Percentiles rank a stretch among this genome's conserved stretches.
Conservation (phyloP, 2,888 invertebrate species). For the Agrochola macilenta region DNA sequence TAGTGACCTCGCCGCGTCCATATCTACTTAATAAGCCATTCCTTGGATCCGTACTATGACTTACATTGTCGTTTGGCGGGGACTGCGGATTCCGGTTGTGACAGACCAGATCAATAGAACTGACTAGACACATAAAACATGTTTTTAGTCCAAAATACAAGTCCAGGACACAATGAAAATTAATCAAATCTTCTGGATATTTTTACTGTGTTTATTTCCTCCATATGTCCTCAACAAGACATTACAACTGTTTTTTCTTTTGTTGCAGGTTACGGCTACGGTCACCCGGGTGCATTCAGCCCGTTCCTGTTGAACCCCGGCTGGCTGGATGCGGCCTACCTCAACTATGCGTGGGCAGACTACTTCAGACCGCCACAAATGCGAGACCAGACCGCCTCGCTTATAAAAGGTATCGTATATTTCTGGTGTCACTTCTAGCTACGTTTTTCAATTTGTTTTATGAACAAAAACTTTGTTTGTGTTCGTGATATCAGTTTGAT, state of each 20-base stretch:
- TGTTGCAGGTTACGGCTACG: conserved; percentile 94
- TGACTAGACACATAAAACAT: conserved; percentile 47
- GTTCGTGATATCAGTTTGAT: conserved; percentile 3
- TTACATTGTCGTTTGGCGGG: conserved; percentile 45
- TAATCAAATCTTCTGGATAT: background rate
- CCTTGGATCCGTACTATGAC: conserved; percentile 44
- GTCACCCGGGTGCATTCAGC: conserved; percentile 94
- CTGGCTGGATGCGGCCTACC: conserved; percentile 96
- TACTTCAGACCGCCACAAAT: conserved; percentile 92
- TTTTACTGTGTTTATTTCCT: background rate
- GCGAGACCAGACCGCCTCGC: conserved; percentile 81
- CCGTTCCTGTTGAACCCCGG: conserved; percentile 95
- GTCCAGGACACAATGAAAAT: background rate
- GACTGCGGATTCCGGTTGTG: conserved; percentile 53
- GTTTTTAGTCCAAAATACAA: conserved; percentile 7
- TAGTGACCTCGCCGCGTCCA: conserved; percentile 73
- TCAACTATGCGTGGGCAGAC: conserved; percentile 94
- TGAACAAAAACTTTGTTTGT: conserved; percentile 1
- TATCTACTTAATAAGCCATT: conserved; percentile 72
- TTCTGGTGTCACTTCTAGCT: conserved; percentile 20
- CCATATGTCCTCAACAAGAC: conserved; percentile 12
- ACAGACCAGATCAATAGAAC: conserved; percentile 33
- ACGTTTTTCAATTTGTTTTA: conserved; percentile 13
- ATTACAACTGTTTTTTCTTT: conserved; percentile 61
- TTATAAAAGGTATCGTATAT: conserved; percentile 90